phyloP scores from a whole-genome alignment of 2,797 vertebrate genomes.

The Molossus molossus region DNA sequence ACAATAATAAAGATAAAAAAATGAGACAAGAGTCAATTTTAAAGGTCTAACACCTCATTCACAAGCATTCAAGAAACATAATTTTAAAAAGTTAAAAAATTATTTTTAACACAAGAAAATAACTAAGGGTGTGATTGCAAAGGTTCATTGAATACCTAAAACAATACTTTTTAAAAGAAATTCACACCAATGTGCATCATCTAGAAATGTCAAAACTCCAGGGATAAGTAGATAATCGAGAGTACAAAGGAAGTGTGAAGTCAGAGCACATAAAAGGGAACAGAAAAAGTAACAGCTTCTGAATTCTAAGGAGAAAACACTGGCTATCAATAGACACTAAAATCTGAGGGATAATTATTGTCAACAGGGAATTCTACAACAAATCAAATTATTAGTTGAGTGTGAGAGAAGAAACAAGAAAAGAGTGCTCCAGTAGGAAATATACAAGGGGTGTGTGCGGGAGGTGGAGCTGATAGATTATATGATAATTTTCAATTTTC shows the following conservation, averaged over 20 bases:
- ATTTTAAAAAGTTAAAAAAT: not conserved
- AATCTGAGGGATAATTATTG: not conserved
- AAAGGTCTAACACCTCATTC: not conserved
- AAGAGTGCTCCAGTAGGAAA: not conserved
- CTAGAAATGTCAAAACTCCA: constrained; percentile 18
- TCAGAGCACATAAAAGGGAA: not conserved
- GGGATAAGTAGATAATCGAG: not conserved
- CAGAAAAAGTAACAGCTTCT: not conserved
- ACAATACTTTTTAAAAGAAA: not conserved
- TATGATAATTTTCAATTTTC: not conserved
- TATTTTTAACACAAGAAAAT: not conserved
- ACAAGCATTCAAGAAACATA: not conserved
- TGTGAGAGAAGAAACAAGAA: not conserved
- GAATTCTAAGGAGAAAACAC: not conserved
- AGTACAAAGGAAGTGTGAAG: not conserved
- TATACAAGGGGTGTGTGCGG: not conserved
- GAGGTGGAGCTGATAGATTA: not conserved
- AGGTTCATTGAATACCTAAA: not conserved
- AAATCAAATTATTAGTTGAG: not conserved
- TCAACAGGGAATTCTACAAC: not conserved
- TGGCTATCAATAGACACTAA: not conserved
- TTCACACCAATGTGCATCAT: not conserved
- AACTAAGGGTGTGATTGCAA: not conserved
- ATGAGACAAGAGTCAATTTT: not conserved
- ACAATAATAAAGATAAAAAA: not conserved